Evolutionary conservation across 2,888 invertebrate genomes (phyloP), one percentile per base, ranked within the genome.

Genomic region (Drosophila suboccidentalis): DNA sequence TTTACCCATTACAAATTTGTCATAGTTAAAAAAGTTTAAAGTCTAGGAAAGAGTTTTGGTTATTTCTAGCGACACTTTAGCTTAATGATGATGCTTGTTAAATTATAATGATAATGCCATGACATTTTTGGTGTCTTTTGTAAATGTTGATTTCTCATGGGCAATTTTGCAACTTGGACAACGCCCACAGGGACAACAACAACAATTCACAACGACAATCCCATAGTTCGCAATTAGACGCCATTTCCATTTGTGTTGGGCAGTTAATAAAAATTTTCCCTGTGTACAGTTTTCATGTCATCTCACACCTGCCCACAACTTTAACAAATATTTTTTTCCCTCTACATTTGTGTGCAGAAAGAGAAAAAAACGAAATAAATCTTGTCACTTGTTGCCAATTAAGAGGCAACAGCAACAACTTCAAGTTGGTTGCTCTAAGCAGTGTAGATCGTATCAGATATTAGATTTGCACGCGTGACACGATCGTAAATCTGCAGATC

Each of bases 331-430:
- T 55, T 34, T 47, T 44, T 49, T 5, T 1, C 26, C 39, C 47
- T 59, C 19, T 53, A 49, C 19, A 10, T 46, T 22, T 66, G 57
- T 32, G 61, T 50, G 70, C 78, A 58, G 62, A 72, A 72, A 49
- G 50, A 70, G 60, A 61, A 17, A 66, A 44, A 57, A 63, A 70
- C 60, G 69, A 61, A 32, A 46, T 26, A 67, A 60, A 75, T 76
- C 80, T 80, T 76, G 88, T 80, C 80, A 80, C 78, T 85, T 78
- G 76, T 75, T 80, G 86, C 75, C 82, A 85, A 85, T 85, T 85
- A 82, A 76, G 47, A 39, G 66, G 32, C 34, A 46, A 34, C 53
- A 47, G 62, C 57, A 39, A 19, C 39, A 53, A 54, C 46, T 50
- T 34, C 5, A 43, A 51, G 38, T 44, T 36, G 29, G 19, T 19